A percentile compares a stretch with the other conserved stretches of the same genome.
Conservation (phyloP, 2,113 vertebrate species). For the Mohoua ochrocephala region DNA sequence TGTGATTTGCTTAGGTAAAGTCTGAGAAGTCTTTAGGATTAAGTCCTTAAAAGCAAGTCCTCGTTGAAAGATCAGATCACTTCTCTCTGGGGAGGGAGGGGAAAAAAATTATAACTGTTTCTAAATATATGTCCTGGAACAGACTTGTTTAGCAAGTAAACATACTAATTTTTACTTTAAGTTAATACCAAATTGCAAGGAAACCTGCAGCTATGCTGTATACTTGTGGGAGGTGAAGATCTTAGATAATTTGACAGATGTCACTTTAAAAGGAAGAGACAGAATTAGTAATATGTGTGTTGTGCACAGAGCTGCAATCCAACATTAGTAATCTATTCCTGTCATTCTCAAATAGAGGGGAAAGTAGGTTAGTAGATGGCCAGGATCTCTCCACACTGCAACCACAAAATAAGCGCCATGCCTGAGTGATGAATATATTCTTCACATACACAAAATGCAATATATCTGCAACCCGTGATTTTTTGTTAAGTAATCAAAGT, state of each 20-base stretch:
- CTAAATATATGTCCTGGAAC: background rate
- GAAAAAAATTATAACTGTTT: background rate
- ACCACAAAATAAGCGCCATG: background rate
- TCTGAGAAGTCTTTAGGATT: background rate
- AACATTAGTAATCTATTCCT: background rate
- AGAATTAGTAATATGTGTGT: background rate
- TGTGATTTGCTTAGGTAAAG: background rate
- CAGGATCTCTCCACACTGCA: background rate
- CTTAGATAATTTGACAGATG: slow-evolving; percentile 34
- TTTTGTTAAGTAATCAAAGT: background rate
- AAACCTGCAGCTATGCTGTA: background rate
- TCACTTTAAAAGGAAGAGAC: background rate
- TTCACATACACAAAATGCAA: background rate
- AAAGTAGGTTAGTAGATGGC: background rate
- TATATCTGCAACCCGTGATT: background rate
- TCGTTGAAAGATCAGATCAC: background rate
- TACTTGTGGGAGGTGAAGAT: slow-evolving; percentile 41
- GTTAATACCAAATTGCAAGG: background rate
- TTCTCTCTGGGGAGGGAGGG: background rate
- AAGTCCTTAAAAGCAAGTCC: background rate
- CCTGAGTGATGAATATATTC: background rate
- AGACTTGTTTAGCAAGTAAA: background rate
- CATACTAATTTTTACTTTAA: background rate
- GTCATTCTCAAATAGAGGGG: background rate
- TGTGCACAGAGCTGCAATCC: background rate